Evolutionary conservation across 2,888 invertebrate species (phyloP).

Genomic region (Neoitamus cyanurus): DNA sequence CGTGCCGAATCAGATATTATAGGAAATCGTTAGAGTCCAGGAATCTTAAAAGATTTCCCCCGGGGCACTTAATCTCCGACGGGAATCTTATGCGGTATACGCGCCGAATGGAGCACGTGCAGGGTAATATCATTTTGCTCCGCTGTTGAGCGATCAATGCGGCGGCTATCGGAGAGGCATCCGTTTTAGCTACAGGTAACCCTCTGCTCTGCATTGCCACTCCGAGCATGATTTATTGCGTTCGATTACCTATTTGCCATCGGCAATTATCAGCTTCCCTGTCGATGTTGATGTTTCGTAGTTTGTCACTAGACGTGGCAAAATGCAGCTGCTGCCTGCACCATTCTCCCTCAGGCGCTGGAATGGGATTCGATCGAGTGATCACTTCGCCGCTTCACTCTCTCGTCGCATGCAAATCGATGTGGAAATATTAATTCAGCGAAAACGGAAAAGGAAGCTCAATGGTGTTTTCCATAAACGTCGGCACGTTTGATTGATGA

Average conservation of each 20-base stretch:
- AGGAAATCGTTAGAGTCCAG: background rate
- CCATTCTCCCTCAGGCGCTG: background rate
- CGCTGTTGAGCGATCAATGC: background rate
- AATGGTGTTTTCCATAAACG: background rate
- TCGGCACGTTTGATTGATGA: background rate
- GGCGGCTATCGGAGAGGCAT: background rate
- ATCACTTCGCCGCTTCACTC: background rate
- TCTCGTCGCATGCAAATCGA: background rate
- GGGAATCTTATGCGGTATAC: background rate
- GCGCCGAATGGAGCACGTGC: background rate
- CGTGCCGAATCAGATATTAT: background rate
- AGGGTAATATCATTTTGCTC: background rate
- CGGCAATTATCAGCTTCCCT: conserved; percentile 5
- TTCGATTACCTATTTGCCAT: conserved; percentile 3
- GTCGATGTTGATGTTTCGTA: background rate
- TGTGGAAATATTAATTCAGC: background rate
- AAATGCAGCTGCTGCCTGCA: conserved; percentile 3
- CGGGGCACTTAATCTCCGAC: background rate
- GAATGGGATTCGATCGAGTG: background rate
- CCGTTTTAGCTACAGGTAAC: background rate
- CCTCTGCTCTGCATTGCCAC: background rate
- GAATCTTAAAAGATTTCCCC: background rate
- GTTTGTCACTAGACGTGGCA: conserved; percentile 6
- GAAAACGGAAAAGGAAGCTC: background rate
- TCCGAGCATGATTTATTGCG: conserved; percentile 2